Percentiles rank a stretch among this genome's conserved stretches.
phyloP scores from a whole-genome alignment of 2,888 invertebrate species.

The Agriopis leucophaearia region DNA sequence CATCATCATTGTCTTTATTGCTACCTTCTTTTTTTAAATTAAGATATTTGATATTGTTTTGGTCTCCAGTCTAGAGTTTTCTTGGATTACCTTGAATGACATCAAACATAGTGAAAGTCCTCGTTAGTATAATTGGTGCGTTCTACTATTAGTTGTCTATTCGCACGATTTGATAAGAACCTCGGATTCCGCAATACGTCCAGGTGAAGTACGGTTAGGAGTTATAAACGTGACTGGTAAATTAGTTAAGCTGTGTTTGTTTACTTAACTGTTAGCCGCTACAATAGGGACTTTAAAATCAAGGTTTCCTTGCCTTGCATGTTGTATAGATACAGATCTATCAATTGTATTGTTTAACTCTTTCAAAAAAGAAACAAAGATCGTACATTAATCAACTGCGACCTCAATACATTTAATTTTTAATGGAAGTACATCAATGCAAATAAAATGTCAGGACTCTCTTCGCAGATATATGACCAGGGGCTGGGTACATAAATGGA shows the following conservation, averaged over 20 bases:
- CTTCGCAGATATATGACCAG: constrained; percentile 38
- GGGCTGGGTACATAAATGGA: constrained; percentile 60
- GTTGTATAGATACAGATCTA: background rate
- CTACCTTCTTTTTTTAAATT: background rate
- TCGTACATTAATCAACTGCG: constrained; percentile 11
- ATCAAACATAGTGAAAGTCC: constrained; percentile 79
- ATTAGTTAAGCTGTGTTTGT: constrained; percentile 46
- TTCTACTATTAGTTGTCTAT: constrained; percentile 64
- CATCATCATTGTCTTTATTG: background rate
- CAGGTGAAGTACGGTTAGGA: constrained; percentile 52
- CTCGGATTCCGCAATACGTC: constrained; percentile 67
- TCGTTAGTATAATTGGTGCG: constrained; percentile 81
- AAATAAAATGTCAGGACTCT: constrained; percentile 29
- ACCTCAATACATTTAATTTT: constrained; percentile 15
- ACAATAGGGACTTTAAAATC: constrained; percentile 19
- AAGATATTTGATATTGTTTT: constrained; percentile 46
- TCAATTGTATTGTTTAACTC: background rate
- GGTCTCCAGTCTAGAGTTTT: constrained; percentile 58
- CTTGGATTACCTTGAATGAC: constrained; percentile 78
- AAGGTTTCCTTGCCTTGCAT: constrained; percentile 15
- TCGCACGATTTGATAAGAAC: constrained; percentile 74
- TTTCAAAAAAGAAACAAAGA: constrained; percentile 5
- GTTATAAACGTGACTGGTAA: constrained; percentile 48
- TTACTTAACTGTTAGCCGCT: constrained; percentile 35
- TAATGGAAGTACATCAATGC: constrained; percentile 20